Conservation (phyloP, 2,113 vertebrate genomes). For the Drymodes brunneopygia region DNA sequence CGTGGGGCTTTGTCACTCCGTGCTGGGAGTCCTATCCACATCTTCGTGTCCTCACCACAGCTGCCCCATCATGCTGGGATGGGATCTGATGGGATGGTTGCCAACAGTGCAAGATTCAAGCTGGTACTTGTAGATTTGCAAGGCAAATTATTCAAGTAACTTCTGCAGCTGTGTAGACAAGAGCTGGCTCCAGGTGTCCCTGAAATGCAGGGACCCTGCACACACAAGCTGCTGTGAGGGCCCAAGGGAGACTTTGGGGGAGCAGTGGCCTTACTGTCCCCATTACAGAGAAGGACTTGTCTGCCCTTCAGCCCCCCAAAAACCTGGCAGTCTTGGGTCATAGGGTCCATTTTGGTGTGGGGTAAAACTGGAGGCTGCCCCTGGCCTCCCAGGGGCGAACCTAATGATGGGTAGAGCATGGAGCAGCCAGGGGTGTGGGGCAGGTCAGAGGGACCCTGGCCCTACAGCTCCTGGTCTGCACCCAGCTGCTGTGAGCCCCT, state of each 20-base stretch:
- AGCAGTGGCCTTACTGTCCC: background rate
- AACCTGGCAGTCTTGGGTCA: too few species aligned
- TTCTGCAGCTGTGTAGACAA: background rate
- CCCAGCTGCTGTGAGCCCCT: fast-evolving
- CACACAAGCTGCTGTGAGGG: fast-evolving
- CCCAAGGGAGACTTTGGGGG: fast-evolving
- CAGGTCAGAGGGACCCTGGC: too few species aligned
- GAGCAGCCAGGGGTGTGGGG: background rate
- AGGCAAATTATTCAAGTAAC: background rate
- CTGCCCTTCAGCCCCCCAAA: background rate
- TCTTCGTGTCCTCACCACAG: fast-evolving
- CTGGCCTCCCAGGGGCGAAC: background rate
- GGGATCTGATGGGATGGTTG: background rate
- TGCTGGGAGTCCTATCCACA: fast-evolving
- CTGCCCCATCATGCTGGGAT: fast-evolving
- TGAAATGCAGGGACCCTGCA: fast-evolving
- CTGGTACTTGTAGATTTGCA: background rate
- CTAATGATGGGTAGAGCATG: fast-evolving
- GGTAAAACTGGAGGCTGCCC: background rate
- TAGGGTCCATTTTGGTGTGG: fast-evolving
- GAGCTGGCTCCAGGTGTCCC: background rate
- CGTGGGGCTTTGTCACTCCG: fast-evolving
- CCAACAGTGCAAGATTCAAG: fast-evolving
- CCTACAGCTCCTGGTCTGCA: background rate
- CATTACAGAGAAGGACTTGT: background rate